phyloP scores from a whole-genome alignment of 2,113 vertebrate genomes.

The Laterallus jamaicensis region DNA sequence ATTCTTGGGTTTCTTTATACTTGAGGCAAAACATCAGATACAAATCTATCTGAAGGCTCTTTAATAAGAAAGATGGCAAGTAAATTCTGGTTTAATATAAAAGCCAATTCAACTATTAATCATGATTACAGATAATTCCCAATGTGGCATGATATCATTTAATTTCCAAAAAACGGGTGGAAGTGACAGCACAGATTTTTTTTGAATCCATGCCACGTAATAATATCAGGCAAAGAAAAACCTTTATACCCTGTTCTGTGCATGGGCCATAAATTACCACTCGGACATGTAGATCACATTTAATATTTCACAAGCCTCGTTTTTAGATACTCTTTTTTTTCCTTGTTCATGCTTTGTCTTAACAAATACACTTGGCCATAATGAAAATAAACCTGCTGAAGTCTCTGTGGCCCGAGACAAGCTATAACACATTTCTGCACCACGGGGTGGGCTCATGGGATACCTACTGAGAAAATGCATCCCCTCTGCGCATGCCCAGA shows the following conservation, averaged over 20 bases:
- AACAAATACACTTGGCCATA: conserved; percentile 75
- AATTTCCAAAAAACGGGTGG: conserved; percentile 55
- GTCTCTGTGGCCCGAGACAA: conserved; percentile 79
- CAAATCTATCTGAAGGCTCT: conserved; percentile 51
- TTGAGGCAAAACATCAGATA: conserved; percentile 36
- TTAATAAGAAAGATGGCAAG: conserved; percentile 60
- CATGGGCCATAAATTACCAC: conserved; percentile 69
- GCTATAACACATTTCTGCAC: conserved; percentile 83
- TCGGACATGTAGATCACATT: conserved; percentile 47
- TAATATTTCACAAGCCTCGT: conserved; percentile 69
- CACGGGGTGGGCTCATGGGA: conserved; percentile 78
- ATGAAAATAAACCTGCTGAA: conserved; percentile 80
- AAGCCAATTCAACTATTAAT: conserved; percentile 70
- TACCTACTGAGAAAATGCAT: conserved; percentile 78
- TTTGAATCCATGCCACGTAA: conserved; percentile 1
- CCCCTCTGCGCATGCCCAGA: conserved; percentile 82
- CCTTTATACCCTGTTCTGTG: not conserved
- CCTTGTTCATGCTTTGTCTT: conserved; percentile 71
- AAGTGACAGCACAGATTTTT: conserved; percentile 24
- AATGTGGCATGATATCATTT: conserved; percentile 55
- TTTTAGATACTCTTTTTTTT: conserved; percentile 38
- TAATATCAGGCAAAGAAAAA: conserved; percentile 15
- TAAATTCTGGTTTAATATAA: conserved; percentile 70
- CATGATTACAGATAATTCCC: conserved; percentile 61
- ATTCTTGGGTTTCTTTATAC: not conserved